Evolutionary conservation across 2,113 vertebrate genomes (phyloP).

Genomic region (Nesogale talazaci): DNA sequence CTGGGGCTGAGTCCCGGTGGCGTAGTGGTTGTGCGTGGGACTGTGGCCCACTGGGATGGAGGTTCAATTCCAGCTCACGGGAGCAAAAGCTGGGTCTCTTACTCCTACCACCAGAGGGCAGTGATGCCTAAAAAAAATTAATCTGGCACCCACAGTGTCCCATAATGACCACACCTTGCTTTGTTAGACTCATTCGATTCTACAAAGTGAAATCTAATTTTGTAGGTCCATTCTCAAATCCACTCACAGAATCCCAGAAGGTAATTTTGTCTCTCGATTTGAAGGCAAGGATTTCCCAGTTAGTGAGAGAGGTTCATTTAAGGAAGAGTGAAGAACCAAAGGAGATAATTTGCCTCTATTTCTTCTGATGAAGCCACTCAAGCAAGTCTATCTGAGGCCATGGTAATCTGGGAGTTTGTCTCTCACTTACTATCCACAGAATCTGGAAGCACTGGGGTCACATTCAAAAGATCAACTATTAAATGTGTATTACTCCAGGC

Average conservation of each 20-base stretch:
- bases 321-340: background rate
- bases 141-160: background rate
- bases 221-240: background rate
- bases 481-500: background rate
- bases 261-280: slow-evolving; percentile 49
- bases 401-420: background rate
- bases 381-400: slow-evolving; percentile 43
- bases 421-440: background rate
- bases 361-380: slow-evolving; percentile 19
- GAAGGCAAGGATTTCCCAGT: slow-evolving; percentile 49
- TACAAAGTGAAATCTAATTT: background rate
- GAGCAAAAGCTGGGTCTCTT: too few relatives aligned
- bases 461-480: slow-evolving; percentile 55
- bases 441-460: background rate
- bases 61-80: too few relatives aligned
- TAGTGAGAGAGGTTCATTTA: background rate
- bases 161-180: background rate
- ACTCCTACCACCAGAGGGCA: too few relatives aligned
- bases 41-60: too few relatives aligned
- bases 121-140: too few relatives aligned
- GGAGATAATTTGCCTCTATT: slow-evolving; percentile 30
- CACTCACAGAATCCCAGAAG: background rate
- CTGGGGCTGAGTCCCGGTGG: too few relatives aligned
- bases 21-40: too few relatives aligned
- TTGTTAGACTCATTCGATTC: background rate